Evolutionary conservation across 2,797 vertebrate species (phyloP), one percentile per base, ranked within the genome.

Genomic region (Okamejei kenojei): DNA sequence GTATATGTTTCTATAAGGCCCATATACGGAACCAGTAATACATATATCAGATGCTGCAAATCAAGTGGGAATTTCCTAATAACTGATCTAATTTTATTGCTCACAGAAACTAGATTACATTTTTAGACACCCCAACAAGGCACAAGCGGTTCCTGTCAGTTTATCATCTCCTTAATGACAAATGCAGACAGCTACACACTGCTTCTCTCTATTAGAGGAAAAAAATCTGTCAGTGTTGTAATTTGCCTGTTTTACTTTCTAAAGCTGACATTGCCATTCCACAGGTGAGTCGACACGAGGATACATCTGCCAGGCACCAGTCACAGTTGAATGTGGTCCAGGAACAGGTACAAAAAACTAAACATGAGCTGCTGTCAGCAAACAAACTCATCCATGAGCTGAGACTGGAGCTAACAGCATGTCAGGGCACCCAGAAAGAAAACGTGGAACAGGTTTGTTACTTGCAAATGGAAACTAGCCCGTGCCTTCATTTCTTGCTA

Each of bases 361-460:
- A 94, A 58, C 95, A 94, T 26, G 94, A 94, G 93, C 94, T 95
- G 35, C 93, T 74, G 0, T 45, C 94, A 65, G 94, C 94, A 9
- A 94, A 95, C 65, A 94, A 95, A 4, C 68, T 76, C 93, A 94
- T 94, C 13, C 95, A 94, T 9, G 94, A 95, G 2, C 93, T 97
- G 38, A 92, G 93, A 21, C 95, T 7, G 45, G 95, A 96, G 94
- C 94, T 94, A 1, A 63, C 94, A 1, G 76, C 93, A 7, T 94
- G 93, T 23, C 95, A 96, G 93, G 94, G 94, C 7, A 94, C 95
- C 11, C 93, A 95, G 93, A 94, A 94, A 9, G 94, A 94, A 63
- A 92, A 95, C 3, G 94, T 95, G 45, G 94, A 95, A 54, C 95
- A 96, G 95, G 96, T 96, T 74, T 74, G 90, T 76, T 38, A 73